A percentile compares a stretch with the other conserved stretches of the same genome.
Evolutionary conservation across 2,113 vertebrate genomes (phyloP).

Genomic region (Caranx melampygus): DNA sequence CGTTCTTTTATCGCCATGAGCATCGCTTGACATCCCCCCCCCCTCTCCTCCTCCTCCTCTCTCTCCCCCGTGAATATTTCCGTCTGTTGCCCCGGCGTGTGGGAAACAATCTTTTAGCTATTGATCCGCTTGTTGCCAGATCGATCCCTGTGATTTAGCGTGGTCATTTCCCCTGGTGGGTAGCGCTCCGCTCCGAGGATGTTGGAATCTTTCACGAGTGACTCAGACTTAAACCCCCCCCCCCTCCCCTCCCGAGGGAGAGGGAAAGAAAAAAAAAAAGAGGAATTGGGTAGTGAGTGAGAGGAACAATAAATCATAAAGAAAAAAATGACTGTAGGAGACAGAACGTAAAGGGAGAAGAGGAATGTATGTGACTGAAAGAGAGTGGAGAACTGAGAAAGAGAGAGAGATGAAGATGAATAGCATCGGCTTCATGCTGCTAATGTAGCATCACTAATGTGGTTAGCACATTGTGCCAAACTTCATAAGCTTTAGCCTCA

Average conservation of each 20-base stretch:
- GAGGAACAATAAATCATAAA: slow-evolving; percentile 43
- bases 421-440: slow-evolving; percentile 15
- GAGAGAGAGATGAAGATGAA: not conserved
- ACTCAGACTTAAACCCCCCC: slow-evolving; percentile 55
- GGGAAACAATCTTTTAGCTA: slow-evolving; percentile 48
- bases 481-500: slow-evolving; percentile 7
- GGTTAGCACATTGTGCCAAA: slow-evolving; percentile 43
- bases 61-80: not conserved
- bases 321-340: slow-evolving; percentile 37
- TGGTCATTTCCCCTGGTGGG: slow-evolving; percentile 41
- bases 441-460: slow-evolving; percentile 73
- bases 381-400: slow-evolving; percentile 9
- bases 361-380: not conserved
- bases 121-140: slow-evolving; percentile 46
- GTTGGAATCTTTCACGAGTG: slow-evolving; percentile 59
- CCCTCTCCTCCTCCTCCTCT: too few species aligned
- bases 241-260: slow-evolving; percentile 17
- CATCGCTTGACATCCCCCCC: slow-evolving; percentile 12
- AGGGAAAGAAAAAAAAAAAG: not conserved
- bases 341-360: slow-evolving; percentile 46
- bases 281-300: slow-evolving; percentile 32
- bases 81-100: not conserved
- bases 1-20: slow-evolving; percentile 11
- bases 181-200: slow-evolving; percentile 34
- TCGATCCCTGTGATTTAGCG: slow-evolving; percentile 57